Percentiles rank a stretch among this genome's conserved stretches.
phyloP scores from a whole-genome alignment of 1,140 invertebrate genomes.

The Bombus sibiricus region DNA sequence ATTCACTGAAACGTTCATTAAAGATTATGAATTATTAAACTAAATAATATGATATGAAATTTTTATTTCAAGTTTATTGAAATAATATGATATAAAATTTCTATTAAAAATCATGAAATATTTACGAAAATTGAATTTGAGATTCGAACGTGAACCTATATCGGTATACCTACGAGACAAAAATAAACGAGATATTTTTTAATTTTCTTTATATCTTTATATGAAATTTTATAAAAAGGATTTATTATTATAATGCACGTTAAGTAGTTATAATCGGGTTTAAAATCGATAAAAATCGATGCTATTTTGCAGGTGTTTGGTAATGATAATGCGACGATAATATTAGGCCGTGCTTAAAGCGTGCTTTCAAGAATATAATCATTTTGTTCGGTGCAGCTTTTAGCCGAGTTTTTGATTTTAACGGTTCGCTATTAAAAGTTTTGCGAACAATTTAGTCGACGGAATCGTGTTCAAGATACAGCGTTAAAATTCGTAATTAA shows the following conservation, averaged over 20 bases:
- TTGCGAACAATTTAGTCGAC: conserved; percentile 14
- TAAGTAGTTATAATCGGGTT: conserved; percentile 16
- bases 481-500: conserved; percentile 32
- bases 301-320: conserved; percentile 31
- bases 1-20: too few species aligned
- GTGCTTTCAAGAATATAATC: conserved; percentile 33
- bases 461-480: conserved; percentile 24
- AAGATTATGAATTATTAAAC: too few species aligned
- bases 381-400: conserved; percentile 18
- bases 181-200: too few species aligned
- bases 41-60: too few species aligned
- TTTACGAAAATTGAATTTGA: too few species aligned
- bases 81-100: too few species aligned
- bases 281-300: conserved; percentile 24
- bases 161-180: too few species aligned
- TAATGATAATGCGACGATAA: conserved; percentile 21
- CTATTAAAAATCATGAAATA: too few species aligned
- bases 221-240: background rate
- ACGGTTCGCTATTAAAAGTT: conserved; percentile 30
- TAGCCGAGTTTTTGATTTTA: conserved; percentile 33
- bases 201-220: too few species aligned
- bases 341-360: conserved; percentile 26
- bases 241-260: background rate
- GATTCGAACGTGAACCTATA: too few species aligned
- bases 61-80: too few species aligned